phyloP scores from a whole-genome alignment of 2,113 vertebrate species.

The Psilopogon haemacephalus region DNA sequence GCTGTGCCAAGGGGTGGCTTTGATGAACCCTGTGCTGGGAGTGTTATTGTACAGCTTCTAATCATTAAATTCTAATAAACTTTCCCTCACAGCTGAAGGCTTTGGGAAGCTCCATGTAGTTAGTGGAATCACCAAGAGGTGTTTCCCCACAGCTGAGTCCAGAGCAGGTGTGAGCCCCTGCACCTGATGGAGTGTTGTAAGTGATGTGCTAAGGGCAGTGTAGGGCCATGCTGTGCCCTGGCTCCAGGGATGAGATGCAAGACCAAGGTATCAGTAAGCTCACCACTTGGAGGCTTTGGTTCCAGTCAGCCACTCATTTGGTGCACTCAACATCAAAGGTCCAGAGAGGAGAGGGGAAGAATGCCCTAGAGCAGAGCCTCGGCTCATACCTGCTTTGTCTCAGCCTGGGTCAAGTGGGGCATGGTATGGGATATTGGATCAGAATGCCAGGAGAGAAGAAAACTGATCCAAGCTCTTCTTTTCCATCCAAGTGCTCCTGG shows the following conservation, averaged over 20 bases:
- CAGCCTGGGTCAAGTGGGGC: background rate
- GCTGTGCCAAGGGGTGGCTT: background rate
- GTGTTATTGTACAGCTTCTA: constrained; percentile 2
- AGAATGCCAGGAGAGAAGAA: constrained; percentile 8
- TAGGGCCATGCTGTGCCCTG: background rate
- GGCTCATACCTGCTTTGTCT: constrained; percentile 14
- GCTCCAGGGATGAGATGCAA: background rate
- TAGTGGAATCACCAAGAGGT: background rate
- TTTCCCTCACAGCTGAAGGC: background rate
- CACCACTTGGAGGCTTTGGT: background rate
- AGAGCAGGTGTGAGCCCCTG: background rate
- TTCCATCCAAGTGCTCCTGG: background rate
- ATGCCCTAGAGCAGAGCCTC: background rate
- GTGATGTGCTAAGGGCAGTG: background rate
- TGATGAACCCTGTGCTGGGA: constrained; percentile 19
- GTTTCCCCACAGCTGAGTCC: background rate
- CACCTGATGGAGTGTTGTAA: background rate
- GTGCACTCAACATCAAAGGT: background rate
- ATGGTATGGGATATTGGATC: constrained; percentile 3
- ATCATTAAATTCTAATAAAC: constrained; percentile 35
- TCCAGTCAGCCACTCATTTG: background rate
- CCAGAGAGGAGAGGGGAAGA: background rate
- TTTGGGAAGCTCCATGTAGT: background rate
- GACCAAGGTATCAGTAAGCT: background rate
- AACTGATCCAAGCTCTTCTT: constrained; percentile 9